Evolutionary conservation across 37 sponge, comb jelly and placozoan species (phyloP), one percentile per base, ranked within the genome.

Genomic region (Sycon ciliatum): DNA sequence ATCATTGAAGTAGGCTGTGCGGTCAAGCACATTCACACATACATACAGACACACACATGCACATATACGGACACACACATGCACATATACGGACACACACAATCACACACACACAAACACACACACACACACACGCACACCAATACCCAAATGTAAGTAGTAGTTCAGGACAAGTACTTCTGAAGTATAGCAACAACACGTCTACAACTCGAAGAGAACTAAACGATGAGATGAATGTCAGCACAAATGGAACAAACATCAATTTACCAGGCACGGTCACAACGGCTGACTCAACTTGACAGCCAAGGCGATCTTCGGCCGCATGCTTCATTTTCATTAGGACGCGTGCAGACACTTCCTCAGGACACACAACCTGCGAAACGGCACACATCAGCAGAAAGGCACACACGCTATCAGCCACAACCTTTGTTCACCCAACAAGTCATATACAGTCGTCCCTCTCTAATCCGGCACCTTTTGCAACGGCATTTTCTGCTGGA

Each of bases 1-100:
- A 52, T 93, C 94, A 53, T 93, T 93, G 79, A 93, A 93, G 76
- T 93, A 93, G 0, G 94, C 94, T 60, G n/a, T n/a, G n/a, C 49
- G 49, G 13, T 18, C 49, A 42, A 18, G 49, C 49, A 42, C 49
- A 42, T 13, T 18, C 49, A 42, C 49, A 42, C 49, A 42, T 13
- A 42, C 49, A 42, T 13, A 42, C 49, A 42, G 13, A 42, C 49
- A 42, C 49, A 42, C 49, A 42, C 49, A 42, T 13, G 13, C 49
- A 42, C 49, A 42, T 13, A 42, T 13, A 42, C 49, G 13, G 9
- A 13, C 49, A 42, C 49, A 42, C 49, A 42, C 49, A 42, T 13
- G 13, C 49, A 42, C 49, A 42, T 13, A 42, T 42, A 13, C 49
- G 13, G 13, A 42, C 49, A 42, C 49, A 42, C 49, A 42, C 49